A percentile compares a stretch with the other conserved stretches of the same genome.
phyloP scores from a whole-genome alignment of 2,113 vertebrate species.

The Cavia porcellus region DNA sequence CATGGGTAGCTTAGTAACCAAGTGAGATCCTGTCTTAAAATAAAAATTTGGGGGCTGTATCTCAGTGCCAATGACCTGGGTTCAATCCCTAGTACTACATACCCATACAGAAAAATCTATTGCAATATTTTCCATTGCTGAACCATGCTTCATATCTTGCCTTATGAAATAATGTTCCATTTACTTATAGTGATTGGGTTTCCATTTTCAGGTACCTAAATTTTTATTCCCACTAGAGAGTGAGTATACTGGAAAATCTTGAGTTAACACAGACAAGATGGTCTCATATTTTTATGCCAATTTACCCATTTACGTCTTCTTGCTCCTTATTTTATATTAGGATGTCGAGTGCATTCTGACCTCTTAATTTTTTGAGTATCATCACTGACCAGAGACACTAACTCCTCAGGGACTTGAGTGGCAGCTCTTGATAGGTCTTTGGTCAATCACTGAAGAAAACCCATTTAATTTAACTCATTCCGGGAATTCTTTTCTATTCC shows the following conservation, averaged over 20 bases:
- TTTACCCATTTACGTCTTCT: background rate
- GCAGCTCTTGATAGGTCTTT: background rate
- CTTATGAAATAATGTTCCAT: background rate
- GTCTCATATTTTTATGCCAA: background rate
- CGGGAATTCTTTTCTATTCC: slow-evolving; percentile 48
- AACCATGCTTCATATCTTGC: background rate
- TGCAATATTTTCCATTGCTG: background rate
- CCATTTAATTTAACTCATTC: slow-evolving; percentile 65
- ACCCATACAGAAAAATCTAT: background rate
- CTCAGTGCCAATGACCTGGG: background rate
- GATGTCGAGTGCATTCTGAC: background rate
- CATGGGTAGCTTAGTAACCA: background rate
- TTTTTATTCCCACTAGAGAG: background rate
- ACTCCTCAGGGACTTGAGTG: background rate
- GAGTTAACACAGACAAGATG: background rate
- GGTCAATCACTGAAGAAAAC: slow-evolving; percentile 62
- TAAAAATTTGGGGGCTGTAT: background rate
- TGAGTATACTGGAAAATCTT: slow-evolving; percentile 20
- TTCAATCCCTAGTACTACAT: background rate
- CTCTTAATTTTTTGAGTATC: slow-evolving; percentile 16
- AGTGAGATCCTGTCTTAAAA: background rate
- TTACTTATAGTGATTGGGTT: background rate
- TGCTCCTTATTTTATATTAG: background rate
- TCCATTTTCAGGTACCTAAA: slow-evolving; percentile 1
- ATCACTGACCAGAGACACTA: slow-evolving; percentile 30